Evolutionary conservation across 1,140 invertebrate species (phyloP), one percentile per base, ranked within the genome.

Genomic region (Paraescarpia echinospica): DNA sequence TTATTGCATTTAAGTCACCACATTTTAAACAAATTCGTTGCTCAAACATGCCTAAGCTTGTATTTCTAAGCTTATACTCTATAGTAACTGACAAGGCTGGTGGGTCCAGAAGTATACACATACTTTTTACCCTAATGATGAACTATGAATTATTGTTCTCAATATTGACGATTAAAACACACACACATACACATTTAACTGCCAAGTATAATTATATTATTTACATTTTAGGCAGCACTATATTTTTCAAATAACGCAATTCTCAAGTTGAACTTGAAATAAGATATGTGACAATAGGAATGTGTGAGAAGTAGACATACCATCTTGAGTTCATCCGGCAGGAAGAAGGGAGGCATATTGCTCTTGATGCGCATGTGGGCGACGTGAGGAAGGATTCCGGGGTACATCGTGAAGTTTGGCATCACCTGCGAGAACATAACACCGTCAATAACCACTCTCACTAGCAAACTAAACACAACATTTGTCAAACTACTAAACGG

Each of bases 301-400:
- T 90, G 14, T 91, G 12, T 77, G 59, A 77, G 12, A 77, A 91
- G 34, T 48, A 48, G 89, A 93, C 94, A 93, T 93, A 96, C 96
- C 95, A 96, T 94, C 94, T 98, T 97, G 91, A 98, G 96, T 94
- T 97, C 97, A 94, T 98, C 98, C 77, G 97, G 97, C 94, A 98
- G 97, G 95, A 98, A 98, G 95, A 98, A 98, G 48, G 96, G 95
- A 48, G 96, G 96, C 93, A 95, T 94, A 93, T 96, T 95, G 12
- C 95, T 94, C 94, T 96, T 96, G 41, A 96, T 94, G 92, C 95
- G 95, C 95, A 96, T 95, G 92, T 96, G 96, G 88, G 95, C 96
- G 35, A 96, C 94, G 93, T 97, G 97, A 31, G 97, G 96, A 1
- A 97, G 97, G 91, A 97, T 97, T 22, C 97, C 97, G 12, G 97